Evolutionary conservation across 2,113 vertebrate genomes (phyloP).

Genomic region (Stictonetta naevosa): DNA sequence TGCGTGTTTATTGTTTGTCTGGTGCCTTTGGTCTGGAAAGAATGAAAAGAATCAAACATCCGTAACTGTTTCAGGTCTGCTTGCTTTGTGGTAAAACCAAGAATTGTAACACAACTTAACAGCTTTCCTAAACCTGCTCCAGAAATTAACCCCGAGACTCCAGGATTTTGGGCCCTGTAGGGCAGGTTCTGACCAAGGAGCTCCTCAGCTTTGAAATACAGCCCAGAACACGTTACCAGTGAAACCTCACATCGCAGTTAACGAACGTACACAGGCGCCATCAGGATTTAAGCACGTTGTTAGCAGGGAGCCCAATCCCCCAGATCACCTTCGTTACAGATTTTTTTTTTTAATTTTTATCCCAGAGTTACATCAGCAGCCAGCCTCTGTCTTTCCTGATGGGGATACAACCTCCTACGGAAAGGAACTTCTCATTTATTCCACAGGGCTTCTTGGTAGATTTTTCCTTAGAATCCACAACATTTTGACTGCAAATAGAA

Average conservation of each 20-base stretch:
- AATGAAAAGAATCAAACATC: neutral
- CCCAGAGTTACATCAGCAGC: neutral
- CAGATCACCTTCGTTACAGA: neutral
- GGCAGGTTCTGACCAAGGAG: neutral
- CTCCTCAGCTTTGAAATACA: neutral
- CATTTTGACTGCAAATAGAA: neutral
- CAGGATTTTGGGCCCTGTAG: neutral
- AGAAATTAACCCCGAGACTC: neutral
- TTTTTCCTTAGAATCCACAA: neutral
- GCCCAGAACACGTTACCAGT: neutral
- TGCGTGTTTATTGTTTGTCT: fast-evolving
- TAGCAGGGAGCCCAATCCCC: neutral
- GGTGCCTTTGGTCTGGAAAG: neutral
- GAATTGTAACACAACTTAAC: neutral
- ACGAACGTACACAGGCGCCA: fast-evolving
- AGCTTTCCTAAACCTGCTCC: too few species aligned
- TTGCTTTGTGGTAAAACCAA: neutral
- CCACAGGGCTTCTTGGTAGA: neutral
- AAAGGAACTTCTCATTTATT: fast-evolving
- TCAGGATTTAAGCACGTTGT: neutral
- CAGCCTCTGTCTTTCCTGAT: too few species aligned
- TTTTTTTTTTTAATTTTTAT: too few species aligned
- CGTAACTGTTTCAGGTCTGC: neutral
- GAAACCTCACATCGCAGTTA: neutral
- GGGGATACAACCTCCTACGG: neutral